Evolutionary conservation across 1,140 invertebrate genomes (phyloP).

Genomic region (Lanistes nyassanus): DNA sequence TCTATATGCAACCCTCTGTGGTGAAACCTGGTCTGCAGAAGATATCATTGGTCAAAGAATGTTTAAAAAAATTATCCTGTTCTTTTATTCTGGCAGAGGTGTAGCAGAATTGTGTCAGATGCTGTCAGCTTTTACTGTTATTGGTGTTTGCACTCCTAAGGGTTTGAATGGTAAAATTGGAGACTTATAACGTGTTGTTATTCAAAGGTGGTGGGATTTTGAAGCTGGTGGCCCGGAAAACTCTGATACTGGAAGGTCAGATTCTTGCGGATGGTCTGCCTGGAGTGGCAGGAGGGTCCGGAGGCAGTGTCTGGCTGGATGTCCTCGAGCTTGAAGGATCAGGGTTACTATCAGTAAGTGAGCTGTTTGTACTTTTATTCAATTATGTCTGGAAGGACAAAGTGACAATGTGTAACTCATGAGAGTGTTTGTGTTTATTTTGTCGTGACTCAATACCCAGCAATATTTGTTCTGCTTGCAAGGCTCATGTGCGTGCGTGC

Average conservation of each 20-base stretch:
- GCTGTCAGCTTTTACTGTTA: too few species aligned
- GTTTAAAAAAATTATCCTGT: too few species aligned
- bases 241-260: slow-evolving; percentile 45
- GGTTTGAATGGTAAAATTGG: too few species aligned
- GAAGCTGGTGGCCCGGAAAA: slow-evolving; percentile 30
- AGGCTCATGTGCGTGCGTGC: too few species aligned
- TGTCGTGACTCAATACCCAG: too few species aligned
- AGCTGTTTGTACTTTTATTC: not conserved
- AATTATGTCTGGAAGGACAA: not conserved
- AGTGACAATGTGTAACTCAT: not conserved
- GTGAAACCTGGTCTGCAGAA: too few species aligned
- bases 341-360: slow-evolving; percentile 40
- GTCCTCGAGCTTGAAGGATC: slow-evolving; percentile 46
- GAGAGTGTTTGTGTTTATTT: not conserved
- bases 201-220: slow-evolving; percentile 47
- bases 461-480: too few species aligned
- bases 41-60: too few species aligned
- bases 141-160: too few species aligned
- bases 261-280: slow-evolving; percentile 44
- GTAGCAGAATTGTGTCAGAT: too few species aligned
- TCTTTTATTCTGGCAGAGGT: too few species aligned
- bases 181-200: not conserved
- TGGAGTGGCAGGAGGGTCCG: slow-evolving; percentile 44
- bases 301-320: slow-evolving; percentile 45
- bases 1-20: too few species aligned